Evolutionary conservation across 2,888 invertebrate species (phyloP).

Genomic region (Acanthosepion esculentum): DNA sequence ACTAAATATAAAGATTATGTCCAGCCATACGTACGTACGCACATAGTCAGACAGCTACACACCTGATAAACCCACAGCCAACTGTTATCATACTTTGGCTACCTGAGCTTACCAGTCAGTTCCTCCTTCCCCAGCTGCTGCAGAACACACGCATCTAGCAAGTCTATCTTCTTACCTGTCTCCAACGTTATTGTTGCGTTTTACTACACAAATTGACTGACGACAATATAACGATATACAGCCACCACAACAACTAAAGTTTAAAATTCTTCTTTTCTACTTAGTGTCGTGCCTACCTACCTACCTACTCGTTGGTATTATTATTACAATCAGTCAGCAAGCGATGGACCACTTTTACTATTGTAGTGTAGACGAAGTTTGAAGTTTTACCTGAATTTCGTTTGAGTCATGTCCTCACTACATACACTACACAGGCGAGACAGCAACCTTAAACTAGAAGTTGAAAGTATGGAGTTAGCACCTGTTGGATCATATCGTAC

Average conservation of each 20-base stretch:
- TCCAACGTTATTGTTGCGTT: neutral
- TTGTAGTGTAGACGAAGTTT: neutral
- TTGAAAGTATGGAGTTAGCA: constrained; percentile 20
- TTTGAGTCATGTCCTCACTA: neutral
- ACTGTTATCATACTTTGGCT: neutral
- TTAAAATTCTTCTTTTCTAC: neutral
- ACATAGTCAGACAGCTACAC: neutral
- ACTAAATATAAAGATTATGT: neutral
- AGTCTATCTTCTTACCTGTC: neutral
- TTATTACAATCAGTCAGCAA: neutral
- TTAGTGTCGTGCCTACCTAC: neutral
- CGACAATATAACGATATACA: too few relatives aligned
- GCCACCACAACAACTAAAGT: neutral
- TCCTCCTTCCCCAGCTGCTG: neutral
- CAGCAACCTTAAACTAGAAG: neutral
- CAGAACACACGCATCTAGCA: neutral
- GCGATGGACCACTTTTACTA: constrained; percentile 9
- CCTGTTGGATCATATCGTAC: neutral
- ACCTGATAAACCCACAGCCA: neutral
- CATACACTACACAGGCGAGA: neutral
- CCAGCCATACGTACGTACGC: neutral
- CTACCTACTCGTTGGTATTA: neutral
- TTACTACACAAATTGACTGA: neutral
- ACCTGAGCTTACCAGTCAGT: neutral
- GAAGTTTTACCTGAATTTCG: neutral